phyloP scores from a whole-genome alignment of 23 tunicate species.

The Aplidium turbinatum region DNA sequence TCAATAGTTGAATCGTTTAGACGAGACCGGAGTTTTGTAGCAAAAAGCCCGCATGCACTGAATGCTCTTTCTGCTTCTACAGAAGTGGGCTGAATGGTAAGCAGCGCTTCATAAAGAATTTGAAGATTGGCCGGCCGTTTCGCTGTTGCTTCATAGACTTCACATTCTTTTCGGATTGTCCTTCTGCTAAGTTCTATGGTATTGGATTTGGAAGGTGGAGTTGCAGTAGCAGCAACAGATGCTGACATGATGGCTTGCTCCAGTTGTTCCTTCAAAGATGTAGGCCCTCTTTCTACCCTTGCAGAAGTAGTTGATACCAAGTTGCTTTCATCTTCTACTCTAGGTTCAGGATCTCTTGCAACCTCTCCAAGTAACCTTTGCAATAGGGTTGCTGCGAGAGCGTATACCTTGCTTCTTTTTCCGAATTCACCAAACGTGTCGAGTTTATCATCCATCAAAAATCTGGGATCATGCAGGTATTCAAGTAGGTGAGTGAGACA shows the following conservation, averaged over 20 bases:
- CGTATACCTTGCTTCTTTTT: conserved; percentile 45
- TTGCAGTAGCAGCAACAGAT: conserved; percentile 40
- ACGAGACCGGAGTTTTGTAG: conserved; percentile 50
- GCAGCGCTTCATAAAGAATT: conserved; percentile 50
- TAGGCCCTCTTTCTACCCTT: conserved; percentile 24
- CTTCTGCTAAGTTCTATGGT: too few relatives aligned
- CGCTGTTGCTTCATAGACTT: conserved; percentile 56
- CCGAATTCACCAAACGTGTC: conserved; percentile 55
- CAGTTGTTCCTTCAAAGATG: conserved; percentile 39
- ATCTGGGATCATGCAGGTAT: conserved; percentile 46
- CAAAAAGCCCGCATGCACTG: conserved; percentile 57
- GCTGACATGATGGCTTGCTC: conserved; percentile 64
- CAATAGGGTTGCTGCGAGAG: conserved; percentile 55
- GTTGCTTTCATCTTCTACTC: conserved; percentile 39
- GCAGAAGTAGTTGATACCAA: conserved; percentile 42
- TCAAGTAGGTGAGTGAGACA: conserved; percentile 44
- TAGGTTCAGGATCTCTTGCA: conserved; percentile 25
- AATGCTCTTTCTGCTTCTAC: conserved; percentile 72
- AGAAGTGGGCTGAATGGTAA: conserved; percentile 59
- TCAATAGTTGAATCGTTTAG: conserved; percentile 37
- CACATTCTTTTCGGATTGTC: conserved; percentile 47
- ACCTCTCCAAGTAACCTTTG: conserved; percentile 46
- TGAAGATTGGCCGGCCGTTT: conserved; percentile 56
- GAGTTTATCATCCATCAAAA: conserved; percentile 33
- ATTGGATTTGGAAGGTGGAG: conserved; percentile 47